phyloP scores from a whole-genome alignment of 2,113 vertebrate genomes.

The Atlantisia rogersi region DNA sequence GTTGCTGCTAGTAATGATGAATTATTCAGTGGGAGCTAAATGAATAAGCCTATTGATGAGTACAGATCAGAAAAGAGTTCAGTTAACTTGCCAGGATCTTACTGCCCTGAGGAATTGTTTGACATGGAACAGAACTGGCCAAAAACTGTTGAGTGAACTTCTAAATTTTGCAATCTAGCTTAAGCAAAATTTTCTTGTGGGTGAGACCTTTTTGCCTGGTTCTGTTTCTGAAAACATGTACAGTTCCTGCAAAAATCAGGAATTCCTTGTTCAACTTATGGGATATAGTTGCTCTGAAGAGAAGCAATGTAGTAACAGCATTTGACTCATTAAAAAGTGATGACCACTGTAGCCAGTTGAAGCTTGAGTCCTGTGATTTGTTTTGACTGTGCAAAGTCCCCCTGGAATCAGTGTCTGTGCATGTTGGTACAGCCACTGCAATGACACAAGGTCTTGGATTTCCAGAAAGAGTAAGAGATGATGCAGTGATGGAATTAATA shows the following conservation, averaged over 20 bases:
- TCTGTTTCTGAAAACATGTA: background rate
- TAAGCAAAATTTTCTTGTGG: background rate
- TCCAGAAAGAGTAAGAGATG: background rate
- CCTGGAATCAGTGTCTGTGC: background rate
- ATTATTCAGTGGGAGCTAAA: conserved; percentile 30
- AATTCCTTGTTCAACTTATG: background rate
- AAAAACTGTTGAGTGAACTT: background rate
- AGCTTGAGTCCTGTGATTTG: background rate
- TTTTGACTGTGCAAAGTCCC: background rate
- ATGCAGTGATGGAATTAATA: background rate
- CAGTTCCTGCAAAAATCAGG: background rate
- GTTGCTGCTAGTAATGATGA: conserved; percentile 13
- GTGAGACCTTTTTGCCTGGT: background rate
- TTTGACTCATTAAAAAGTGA: background rate
- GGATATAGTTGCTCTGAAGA: background rate
- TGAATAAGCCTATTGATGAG: background rate
- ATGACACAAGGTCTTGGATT: background rate
- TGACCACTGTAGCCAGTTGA: background rate
- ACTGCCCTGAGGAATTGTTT: background rate
- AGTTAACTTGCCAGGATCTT: background rate
- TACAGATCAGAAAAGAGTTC: background rate
- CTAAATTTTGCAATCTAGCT: background rate
- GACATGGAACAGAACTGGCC: background rate
- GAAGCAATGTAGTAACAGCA: background rate
- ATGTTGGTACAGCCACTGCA: background rate